Percentiles rank a stretch among this genome's conserved stretches.
Evolutionary conservation across 2,888 invertebrate genomes (phyloP).

Genomic region (Diadegma fenestrale): DNA sequence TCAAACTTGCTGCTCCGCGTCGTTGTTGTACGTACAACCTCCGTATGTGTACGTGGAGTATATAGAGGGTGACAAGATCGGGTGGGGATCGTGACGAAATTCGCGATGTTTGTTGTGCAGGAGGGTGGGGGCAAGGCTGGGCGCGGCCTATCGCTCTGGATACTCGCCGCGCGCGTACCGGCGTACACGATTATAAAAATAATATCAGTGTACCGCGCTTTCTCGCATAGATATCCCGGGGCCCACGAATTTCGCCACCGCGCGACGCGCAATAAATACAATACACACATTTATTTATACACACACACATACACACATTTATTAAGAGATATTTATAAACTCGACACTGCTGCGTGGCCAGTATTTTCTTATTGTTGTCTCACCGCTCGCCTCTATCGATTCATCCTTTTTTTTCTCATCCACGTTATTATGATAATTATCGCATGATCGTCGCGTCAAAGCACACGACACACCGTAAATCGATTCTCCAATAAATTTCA

Average conservation of each 20-base stretch:
- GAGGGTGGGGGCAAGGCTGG: constrained; percentile 81
- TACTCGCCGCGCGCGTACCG: constrained; percentile 78
- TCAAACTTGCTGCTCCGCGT: too few relatives aligned
- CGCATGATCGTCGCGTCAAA: not conserved
- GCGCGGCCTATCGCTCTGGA: constrained; percentile 84
- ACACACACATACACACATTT: constrained; percentile 15
- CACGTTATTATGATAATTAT: constrained; percentile 3
- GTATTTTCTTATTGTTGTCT: not conserved
- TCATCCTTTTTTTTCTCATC: constrained; percentile 4
- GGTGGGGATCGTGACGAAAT: constrained; percentile 72
- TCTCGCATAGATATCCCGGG: constrained; percentile 78
- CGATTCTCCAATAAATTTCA: too few relatives aligned
- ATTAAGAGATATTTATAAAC: constrained; percentile 19
- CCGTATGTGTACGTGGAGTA: too few relatives aligned
- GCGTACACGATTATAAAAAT: constrained; percentile 83
- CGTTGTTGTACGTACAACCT: too few relatives aligned
- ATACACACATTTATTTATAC: constrained; percentile 21
- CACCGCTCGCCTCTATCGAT: not conserved
- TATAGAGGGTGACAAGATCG: constrained; percentile 70
- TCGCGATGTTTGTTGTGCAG: constrained; percentile 69
- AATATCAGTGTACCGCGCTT: constrained; percentile 81
- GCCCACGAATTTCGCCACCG: constrained; percentile 64
- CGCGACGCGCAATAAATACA: constrained; percentile 56
- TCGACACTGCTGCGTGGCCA: constrained; percentile 22
- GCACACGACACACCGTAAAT: constrained; percentile 1